phyloP scores from a whole-genome alignment of 2,797 vertebrate genomes.

The Jordanella pulchra region DNA sequence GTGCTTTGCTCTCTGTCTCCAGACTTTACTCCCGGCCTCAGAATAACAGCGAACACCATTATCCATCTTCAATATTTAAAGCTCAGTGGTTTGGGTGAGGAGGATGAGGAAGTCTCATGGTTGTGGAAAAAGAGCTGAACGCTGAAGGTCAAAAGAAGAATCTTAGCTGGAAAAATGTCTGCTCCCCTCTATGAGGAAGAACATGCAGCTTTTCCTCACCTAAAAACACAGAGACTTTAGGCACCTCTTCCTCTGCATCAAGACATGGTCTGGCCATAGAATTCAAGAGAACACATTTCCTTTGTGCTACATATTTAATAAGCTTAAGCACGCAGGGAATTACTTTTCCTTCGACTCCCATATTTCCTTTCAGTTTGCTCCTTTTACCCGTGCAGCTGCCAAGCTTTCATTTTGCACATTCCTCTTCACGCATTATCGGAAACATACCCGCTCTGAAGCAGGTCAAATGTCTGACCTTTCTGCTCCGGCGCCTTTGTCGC shows the following conservation, averaged over 20 bases:
- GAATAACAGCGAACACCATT: constrained; percentile 66
- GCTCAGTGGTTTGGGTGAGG: constrained; percentile 13
- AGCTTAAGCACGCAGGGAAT: constrained; percentile 73
- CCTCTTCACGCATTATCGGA: constrained; percentile 71
- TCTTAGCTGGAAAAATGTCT: constrained; percentile 12
- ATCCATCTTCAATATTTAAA: constrained; percentile 79
- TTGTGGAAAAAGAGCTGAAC: constrained; percentile 38
- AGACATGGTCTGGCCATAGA: constrained; percentile 46
- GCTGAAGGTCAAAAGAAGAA: constrained; percentile 53
- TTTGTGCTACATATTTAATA: constrained; percentile 76
- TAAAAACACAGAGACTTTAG: constrained; percentile 24
- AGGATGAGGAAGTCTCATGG: constrained; percentile 14
- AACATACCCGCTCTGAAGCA: constrained; percentile 64
- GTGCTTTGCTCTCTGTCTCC: constrained; percentile 19
- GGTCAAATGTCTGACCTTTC: constrained; percentile 59
- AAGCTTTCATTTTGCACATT: constrained; percentile 66
- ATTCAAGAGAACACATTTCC: constrained; percentile 69
- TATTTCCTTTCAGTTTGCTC: constrained; percentile 62
- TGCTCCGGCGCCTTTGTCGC: constrained; percentile 22
- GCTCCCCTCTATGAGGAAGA: constrained; percentile 7
- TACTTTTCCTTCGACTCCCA: constrained; percentile 61
- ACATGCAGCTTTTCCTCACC: constrained; percentile 3
- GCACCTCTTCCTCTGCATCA: constrained; percentile 29
- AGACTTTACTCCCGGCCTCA: constrained; percentile 31
- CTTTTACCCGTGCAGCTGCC: constrained; percentile 35